Evolutionary conservation across 2,797 vertebrate genomes (phyloP), one percentile per base, ranked within the genome.

Genomic region (Thunnus albacares): DNA sequence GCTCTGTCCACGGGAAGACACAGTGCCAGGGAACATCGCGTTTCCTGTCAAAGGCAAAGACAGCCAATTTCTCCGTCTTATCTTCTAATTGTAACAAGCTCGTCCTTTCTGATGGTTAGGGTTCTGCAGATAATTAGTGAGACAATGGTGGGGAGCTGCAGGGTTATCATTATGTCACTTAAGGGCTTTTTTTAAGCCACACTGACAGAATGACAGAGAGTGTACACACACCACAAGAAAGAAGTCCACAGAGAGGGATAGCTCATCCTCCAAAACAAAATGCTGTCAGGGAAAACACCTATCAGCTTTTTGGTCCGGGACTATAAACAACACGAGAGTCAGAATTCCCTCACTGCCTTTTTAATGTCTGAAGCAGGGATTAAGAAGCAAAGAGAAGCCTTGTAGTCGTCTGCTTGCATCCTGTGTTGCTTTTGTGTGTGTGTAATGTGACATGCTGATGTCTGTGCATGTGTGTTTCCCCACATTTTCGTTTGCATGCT

Each of bases 41-140:
- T 77, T 86, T 88, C 81, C 81, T 79, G 83, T 91, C 89, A 80
- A 47, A 84, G 77, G 59, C 86, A 18, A 62, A 70, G 70, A 62
- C 81, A 41, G 61, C 38, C 82, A 76, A 75, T 84, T 83, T 84
- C 77, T 74, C 77, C 35, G 71, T 87, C 84, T 90, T 86, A 85
- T 91, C 85, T 75, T 51, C 74, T 85, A 87, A 82, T 88, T 86
- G 81, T 86, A 81, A 86, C 87, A 66, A 80, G 84, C 80, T 81
- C 75, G 84, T 89, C 47, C 72, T 65, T 58, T 85, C 65, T 72
- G 81, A 90, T 75, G 69, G 58, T 43, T 60, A 4, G 58, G 74
- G 79, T 85, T 75, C 75, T 28, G 22, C 33, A 55, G 77, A 76
- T 89, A 87, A 91, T 91, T 88, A 90, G 71, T 41, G 53, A 83